A percentile compares a stretch with the other conserved stretches of the same genome.
Evolutionary conservation across 2,888 invertebrate genomes (phyloP).

Genomic region (Protodeltote pygarga): DNA sequence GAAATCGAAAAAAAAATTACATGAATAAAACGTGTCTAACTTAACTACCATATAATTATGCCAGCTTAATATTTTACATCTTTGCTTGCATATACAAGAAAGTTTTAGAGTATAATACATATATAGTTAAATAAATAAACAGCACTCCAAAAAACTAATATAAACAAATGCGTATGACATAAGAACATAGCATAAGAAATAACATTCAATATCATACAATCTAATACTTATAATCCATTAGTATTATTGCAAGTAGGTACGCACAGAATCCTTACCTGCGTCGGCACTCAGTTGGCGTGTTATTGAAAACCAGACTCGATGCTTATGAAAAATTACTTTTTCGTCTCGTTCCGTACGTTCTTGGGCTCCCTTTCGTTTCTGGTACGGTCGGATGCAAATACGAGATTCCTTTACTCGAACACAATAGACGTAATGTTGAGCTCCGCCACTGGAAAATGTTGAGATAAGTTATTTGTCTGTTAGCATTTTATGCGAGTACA

Average conservation of each 20-base stretch:
- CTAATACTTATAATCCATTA: conserved; percentile 50
- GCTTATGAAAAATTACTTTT: conserved; percentile 77
- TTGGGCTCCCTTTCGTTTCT: conserved; percentile 61
- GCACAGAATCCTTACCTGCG: conserved; percentile 46
- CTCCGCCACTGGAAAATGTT: conserved; percentile 73
- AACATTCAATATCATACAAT: conserved; percentile 26
- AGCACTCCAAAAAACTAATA: too few relatives aligned
- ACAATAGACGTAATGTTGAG: conserved; percentile 76
- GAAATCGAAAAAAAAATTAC: too few relatives aligned
- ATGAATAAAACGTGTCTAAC: too few relatives aligned
- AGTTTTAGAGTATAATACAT: too few relatives aligned
- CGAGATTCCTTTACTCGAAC: conserved; percentile 75
- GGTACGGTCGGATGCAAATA: conserved; percentile 76
- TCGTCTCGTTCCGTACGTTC: conserved; percentile 65
- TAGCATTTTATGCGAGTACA: conserved; percentile 63
- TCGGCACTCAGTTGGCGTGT: conserved; percentile 65
- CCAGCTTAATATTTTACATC: too few relatives aligned
- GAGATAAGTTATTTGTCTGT: conserved; percentile 79
- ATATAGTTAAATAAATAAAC: too few relatives aligned
- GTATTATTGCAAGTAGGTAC: conserved; percentile 42
- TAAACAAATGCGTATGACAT: too few relatives aligned
- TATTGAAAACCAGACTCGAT: conserved; percentile 73
- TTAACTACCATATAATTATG: too few relatives aligned
- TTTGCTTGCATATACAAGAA: too few relatives aligned
- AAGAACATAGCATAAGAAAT: too few relatives aligned